Evolutionary conservation across 2,797 vertebrate genomes (phyloP).

Genomic region (Philypnodon macrostomus): DNA sequence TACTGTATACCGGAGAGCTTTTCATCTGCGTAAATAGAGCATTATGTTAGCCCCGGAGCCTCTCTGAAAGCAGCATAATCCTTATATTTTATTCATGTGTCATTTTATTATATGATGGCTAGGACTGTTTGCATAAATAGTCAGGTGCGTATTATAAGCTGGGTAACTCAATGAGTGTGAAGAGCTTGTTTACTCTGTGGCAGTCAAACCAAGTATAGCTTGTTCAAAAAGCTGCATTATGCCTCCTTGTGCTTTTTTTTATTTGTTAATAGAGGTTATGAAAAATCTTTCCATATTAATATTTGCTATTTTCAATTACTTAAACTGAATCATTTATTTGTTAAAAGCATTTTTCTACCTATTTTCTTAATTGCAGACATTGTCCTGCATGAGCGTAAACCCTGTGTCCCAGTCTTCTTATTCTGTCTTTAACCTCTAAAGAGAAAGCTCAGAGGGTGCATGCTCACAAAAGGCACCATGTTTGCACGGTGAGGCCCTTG

Average conservation of each 20-base stretch:
- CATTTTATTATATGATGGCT: slow-evolving; percentile 36
- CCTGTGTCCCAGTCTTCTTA: slow-evolving; percentile 54
- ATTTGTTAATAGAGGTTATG: too few species aligned
- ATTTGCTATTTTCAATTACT: too few species aligned
- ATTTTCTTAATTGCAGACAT: slow-evolving; percentile 64
- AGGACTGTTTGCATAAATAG: slow-evolving; percentile 48
- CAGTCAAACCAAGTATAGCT: slow-evolving; percentile 16
- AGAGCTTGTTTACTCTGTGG: slow-evolving; percentile 17
- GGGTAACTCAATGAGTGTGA: slow-evolving; percentile 51
- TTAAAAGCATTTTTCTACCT: slow-evolving; percentile 19
- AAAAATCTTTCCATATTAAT: too few species aligned
- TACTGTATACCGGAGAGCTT: slow-evolving; percentile 15
- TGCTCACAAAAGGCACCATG: slow-evolving; percentile 78
- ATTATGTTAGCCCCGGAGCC: slow-evolving; percentile 36
- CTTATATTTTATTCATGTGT: slow-evolving; percentile 65
- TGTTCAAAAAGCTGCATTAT: slow-evolving; percentile 6
- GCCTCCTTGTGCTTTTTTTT: background rate
- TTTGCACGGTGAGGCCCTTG: slow-evolving; percentile 77
- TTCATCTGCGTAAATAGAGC: slow-evolving; percentile 24
- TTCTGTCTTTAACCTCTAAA: slow-evolving; percentile 48
- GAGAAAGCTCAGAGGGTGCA: slow-evolving; percentile 50
- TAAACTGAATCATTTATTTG: too few species aligned
- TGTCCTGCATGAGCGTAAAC: slow-evolving; percentile 45
- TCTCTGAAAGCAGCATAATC: slow-evolving; percentile 31
- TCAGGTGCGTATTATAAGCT: slow-evolving; percentile 47